Evolutionary conservation across 2,113 vertebrate genomes (phyloP).

Genomic region (rat (Rattus norvegicus)): GRCr8 NC_086028.1:49483001-49483500

Average conservation of each 20-base stretch:
- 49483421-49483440: not conserved
- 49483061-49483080: not conserved
- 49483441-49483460: not conserved
- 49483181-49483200: not conserved
- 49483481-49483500: not conserved
- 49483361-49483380: not conserved
- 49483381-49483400: not conserved
- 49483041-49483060: not conserved
- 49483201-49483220: not conserved
- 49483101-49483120: not conserved
- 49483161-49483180: not conserved
- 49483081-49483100: not conserved
- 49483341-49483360: not conserved
- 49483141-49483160: not conserved
- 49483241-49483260: not conserved
- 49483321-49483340: not conserved
- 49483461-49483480: not conserved
- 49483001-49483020: not conserved
- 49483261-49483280: not conserved
- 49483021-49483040: not conserved
- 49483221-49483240: not conserved
- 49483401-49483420: fast-evolving
- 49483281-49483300: not conserved
- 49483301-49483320: not conserved
- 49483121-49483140: not conserved